These are phyloP conservation scores for Limenitis arthemis DNA, from an alignment of 2,888 invertebrate species.

Conservation along the genomic window DNA sequence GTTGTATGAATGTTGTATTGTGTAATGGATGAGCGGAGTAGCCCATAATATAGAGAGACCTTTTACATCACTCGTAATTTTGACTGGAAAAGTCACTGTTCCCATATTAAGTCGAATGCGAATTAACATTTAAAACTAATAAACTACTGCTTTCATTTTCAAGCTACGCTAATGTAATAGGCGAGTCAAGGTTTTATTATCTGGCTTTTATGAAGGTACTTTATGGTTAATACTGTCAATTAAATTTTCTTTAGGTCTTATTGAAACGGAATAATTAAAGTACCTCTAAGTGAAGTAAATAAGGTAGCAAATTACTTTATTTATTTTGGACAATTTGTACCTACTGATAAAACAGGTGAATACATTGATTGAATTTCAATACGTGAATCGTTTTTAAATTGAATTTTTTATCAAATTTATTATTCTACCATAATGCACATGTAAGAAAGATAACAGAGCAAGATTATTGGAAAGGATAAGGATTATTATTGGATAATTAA, in stretches of 20 bases:
- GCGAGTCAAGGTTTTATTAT: conserved; percentile 20
- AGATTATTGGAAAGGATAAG: too few species aligned
- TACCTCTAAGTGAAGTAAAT: conserved; percentile 16
- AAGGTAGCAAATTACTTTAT: conserved; percentile 13
- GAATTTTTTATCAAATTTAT: too few species aligned
- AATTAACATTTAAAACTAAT: conserved; percentile 24
- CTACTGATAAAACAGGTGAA: background rate
- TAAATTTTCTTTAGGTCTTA: conserved; percentile 21
- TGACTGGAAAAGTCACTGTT: conserved; percentile 4
- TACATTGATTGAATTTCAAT: background rate
- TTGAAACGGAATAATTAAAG: conserved; percentile 14
- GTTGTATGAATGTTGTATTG: conserved; percentile 4
- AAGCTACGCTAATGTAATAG: conserved; percentile 17
- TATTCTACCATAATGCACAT: too few species aligned
- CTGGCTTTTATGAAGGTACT: conserved; percentile 22
- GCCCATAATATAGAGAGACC: conserved; percentile 1
- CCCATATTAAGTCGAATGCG: conserved; percentile 10
- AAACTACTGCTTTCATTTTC: conserved; percentile 22
- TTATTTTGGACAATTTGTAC: conserved; percentile 12
- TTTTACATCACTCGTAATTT: conserved; percentile 14
- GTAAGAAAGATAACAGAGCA: too few species aligned
- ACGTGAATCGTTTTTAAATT: too few species aligned
- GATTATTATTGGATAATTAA: too few species aligned
- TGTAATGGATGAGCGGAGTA: conserved; percentile 8
- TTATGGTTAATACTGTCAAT: conserved; percentile 23